Conservation (phyloP, 2,888 invertebrate genomes). For the Acrobasis consociella region DNA sequence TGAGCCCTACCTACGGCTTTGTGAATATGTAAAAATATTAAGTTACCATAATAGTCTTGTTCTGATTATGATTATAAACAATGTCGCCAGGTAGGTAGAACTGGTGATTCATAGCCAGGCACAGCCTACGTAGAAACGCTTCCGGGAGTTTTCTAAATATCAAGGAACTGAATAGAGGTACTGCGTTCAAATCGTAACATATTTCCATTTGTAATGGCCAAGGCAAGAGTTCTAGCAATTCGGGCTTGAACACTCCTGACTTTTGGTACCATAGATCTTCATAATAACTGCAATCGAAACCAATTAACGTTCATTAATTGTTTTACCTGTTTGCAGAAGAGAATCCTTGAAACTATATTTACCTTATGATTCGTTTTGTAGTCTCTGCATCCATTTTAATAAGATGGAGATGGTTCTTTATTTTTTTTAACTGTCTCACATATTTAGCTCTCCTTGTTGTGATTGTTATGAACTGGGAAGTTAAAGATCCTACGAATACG, state of each 20-base stretch:
- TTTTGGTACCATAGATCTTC: conserved; percentile 80
- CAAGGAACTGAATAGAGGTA: conserved; percentile 74
- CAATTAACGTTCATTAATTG: background rate
- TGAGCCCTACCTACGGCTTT: conserved; percentile 1
- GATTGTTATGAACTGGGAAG: conserved; percentile 76
- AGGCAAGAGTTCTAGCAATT: conserved; percentile 66
- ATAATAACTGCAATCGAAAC: conserved; percentile 62
- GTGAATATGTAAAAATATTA: conserved; percentile 12
- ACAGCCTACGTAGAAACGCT: conserved; percentile 76
- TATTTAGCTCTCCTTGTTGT: conserved; percentile 73
- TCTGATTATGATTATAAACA: conserved; percentile 75
- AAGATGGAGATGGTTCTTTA: conserved; percentile 66
- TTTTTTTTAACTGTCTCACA: conserved; percentile 67
- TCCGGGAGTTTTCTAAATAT: conserved; percentile 79
- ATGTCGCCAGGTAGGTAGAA: conserved; percentile 79
- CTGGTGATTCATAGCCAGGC: conserved; percentile 76
- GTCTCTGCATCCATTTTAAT: conserved; percentile 70
- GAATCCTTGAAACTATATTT: conserved; percentile 23
- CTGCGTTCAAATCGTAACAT: conserved; percentile 76
- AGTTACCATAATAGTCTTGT: conserved; percentile 78
- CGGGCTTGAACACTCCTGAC: conserved; percentile 74
- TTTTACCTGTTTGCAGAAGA: background rate
- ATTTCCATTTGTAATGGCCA: conserved; percentile 78
- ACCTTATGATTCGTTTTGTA: conserved; percentile 70
- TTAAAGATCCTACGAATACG: conserved; percentile 77